Evolutionary conservation across 2,888 invertebrate genomes (phyloP).

Genomic region (Trichopoda pennipes): DNA sequence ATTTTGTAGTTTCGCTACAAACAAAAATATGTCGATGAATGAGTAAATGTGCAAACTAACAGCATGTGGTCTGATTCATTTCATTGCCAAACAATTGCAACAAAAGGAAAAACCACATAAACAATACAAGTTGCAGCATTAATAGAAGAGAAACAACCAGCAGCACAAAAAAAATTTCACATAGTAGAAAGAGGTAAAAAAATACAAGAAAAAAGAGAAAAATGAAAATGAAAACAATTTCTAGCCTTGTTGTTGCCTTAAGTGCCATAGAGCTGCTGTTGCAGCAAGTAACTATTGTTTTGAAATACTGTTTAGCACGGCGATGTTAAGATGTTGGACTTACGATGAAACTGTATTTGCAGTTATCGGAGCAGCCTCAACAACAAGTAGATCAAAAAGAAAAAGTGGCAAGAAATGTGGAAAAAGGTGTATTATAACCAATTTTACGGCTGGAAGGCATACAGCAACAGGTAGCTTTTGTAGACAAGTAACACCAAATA

Average conservation of each 20-base stretch:
- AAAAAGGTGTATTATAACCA: constrained; percentile 67
- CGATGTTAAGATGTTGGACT: constrained; percentile 12
- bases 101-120: constrained; percentile 10
- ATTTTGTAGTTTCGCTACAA: too few species aligned
- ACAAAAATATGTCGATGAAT: too few species aligned
- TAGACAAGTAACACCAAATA: constrained; percentile 53
- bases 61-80: constrained; percentile 73
- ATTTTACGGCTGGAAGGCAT: constrained; percentile 70
- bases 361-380: constrained; percentile 4
- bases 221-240: constrained; percentile 34
- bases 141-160: constrained; percentile 39
- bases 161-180: constrained; percentile 54
- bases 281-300: constrained; percentile 24
- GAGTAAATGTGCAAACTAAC: too few species aligned
- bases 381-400: constrained; percentile 58
- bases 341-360: constrained; percentile 9
- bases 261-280: constrained; percentile 32
- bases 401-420: constrained; percentile 25
- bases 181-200: constrained; percentile 59
- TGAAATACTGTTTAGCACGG: constrained; percentile 53
- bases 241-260: constrained; percentile 51
- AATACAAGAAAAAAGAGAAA: constrained; percentile 21
- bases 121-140: constrained; percentile 24
- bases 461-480: constrained; percentile 71
- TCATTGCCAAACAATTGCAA: constrained; percentile 72